Evolutionary conservation across 2,888 invertebrate species (phyloP).

Genomic region (Ophion costatus): DNA sequence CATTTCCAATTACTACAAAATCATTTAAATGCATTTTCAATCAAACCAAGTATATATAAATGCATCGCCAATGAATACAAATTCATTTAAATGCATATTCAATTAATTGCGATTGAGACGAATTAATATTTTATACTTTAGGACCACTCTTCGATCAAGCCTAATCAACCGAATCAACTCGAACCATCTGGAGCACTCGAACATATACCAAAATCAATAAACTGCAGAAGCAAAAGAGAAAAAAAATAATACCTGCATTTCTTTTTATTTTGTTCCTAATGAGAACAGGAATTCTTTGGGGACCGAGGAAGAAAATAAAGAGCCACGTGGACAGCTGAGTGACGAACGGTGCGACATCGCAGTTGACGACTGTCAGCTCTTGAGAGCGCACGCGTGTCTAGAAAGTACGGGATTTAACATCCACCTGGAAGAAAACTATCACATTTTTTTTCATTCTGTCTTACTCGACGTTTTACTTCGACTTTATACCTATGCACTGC

Average conservation of each 20-base stretch:
- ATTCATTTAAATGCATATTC: too few species aligned
- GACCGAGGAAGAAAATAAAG: neutral
- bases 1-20: too few species aligned
- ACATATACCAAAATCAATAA: too few species aligned
- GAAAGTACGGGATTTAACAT: neutral
- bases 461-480: neutral
- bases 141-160: too few species aligned
- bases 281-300: neutral
- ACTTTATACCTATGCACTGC: neutral
- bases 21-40: too few species aligned
- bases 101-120: too few species aligned
- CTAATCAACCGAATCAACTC: too few species aligned
- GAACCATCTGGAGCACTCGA: too few species aligned
- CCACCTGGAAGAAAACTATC: slow-evolving; percentile 2
- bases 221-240: too few species aligned
- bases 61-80: too few species aligned
- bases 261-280: neutral
- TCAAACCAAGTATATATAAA: too few species aligned
- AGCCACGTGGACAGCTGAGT: neutral
- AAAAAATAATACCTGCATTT: neutral
- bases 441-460: neutral
- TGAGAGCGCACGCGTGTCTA: neutral
- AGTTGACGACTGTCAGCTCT: slow-evolving; percentile 10
- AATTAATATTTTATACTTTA: too few species aligned
- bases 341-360: slow-evolving; percentile 16